These are phyloP conservation scores for Odiellus spinosus DNA, from an alignment of 2,888 invertebrate species.

Conservation along the genomic window DNA sequence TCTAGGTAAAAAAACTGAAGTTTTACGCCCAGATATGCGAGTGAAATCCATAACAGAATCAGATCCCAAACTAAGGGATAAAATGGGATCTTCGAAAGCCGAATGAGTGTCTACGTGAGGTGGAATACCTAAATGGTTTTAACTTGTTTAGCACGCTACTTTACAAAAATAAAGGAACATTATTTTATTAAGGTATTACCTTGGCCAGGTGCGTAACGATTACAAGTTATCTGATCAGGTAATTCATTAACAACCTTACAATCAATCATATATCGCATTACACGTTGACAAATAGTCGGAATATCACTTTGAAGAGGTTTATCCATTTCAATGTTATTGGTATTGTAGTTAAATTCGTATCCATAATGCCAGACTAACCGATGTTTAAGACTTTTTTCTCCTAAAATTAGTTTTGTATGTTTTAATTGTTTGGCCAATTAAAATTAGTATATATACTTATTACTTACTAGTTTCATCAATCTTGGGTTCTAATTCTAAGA, in stretches of 20 bases:
- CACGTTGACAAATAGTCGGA: constrained; percentile 48
- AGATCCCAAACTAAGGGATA: constrained; percentile 70
- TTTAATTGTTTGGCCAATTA: constrained; percentile 1
- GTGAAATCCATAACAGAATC: constrained; percentile 34
- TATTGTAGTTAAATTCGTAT: constrained; percentile 73
- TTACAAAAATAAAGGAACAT: background rate
- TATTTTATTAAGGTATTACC: constrained; percentile 27
- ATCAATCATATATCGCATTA: constrained; percentile 43
- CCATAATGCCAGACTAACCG: constrained; percentile 79
- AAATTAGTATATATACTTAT: constrained; percentile 18
- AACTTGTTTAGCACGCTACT: constrained; percentile 14
- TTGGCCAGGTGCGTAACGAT: constrained; percentile 68
- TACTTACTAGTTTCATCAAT: constrained; percentile 13
- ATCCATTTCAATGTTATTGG: constrained; percentile 61
- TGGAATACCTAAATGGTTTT: constrained; percentile 57
- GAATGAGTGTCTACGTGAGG: constrained; percentile 90
- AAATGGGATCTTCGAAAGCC: constrained; percentile 71
- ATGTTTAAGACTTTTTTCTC: constrained; percentile 44
- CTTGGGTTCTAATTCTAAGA: constrained; percentile 44
- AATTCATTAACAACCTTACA: constrained; percentile 29
- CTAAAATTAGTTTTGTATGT: background rate
- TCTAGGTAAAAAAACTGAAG: constrained; percentile 43
- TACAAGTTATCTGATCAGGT: constrained; percentile 73
- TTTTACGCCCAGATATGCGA: too few species aligned
- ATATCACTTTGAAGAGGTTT: constrained; percentile 48